Evolutionary conservation across 2,113 vertebrate genomes (phyloP), one percentile per base, ranked within the genome.

Genomic region (Phalacrocorax aristotelis): DNA sequence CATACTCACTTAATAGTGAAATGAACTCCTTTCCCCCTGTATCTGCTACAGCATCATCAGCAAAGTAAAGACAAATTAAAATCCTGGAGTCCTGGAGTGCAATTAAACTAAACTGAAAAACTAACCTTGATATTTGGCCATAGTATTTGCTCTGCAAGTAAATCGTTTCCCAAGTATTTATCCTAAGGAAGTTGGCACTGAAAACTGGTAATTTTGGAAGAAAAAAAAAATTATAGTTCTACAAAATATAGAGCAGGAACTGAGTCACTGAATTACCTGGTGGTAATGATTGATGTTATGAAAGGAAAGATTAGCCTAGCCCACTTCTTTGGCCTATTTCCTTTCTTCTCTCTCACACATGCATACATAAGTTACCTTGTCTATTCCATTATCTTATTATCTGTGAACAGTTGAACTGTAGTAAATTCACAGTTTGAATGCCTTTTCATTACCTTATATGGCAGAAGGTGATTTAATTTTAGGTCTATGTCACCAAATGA

Each of bases 21-120:
- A n/a, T 1, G 0, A 83, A 34, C 3, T 60, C 9, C 4, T 57
- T 65, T 11, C 1, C 5, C 5, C 3, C 32, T 16, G 5, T 57
- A 57, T 7, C 26, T 68, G 25, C 25, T 62, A 61, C 18, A 60
- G 32, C 13, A 77, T 1, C 14, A 80, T 25, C n/a, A 64, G 4
- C 11, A 89, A n/a, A 4, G 54, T 38, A 77, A 34, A 62, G 26
- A 72, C 7, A 58, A 84, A 46, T 60, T 51, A 3, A 83, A 18
- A 69, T 77, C 27, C 29, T 38, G 25, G 3, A 72, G 2, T 77
- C 27, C 29, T 44, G 25, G 3, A 72, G 2, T 32, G 30, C 27
- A 80, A 68, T 65, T 46, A 61, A 84, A 76, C 13, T 65, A 58
- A 46, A 1, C 11, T 57, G 40, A 74, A 54, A 84, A 57, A 20